phyloP scores from a whole-genome alignment of 2,888 invertebrate species.

The Ferdinandea cuprea region DNA sequence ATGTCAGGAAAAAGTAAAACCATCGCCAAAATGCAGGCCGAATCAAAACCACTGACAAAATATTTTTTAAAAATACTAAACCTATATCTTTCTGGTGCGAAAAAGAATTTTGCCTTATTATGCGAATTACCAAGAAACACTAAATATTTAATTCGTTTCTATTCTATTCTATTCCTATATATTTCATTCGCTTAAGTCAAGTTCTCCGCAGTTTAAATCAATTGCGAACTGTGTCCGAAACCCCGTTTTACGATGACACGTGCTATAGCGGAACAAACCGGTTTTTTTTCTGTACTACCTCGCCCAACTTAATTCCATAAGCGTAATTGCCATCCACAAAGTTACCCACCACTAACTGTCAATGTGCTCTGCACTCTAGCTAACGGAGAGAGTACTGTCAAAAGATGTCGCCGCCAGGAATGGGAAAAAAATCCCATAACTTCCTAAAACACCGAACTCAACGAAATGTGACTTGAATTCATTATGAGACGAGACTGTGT shows the following conservation, averaged over 20 bases:
- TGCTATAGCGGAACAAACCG: conserved; percentile 49
- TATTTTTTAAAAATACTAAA: no score
- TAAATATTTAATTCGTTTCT: no score
- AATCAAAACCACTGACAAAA: no score
- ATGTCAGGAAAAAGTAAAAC: no score
- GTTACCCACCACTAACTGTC: conserved; percentile 71
- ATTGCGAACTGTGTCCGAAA: conserved; percentile 35
- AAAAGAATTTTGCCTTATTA: no score
- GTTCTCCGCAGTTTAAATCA: conserved; percentile 55
- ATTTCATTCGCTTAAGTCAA: background rate
- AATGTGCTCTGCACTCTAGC: conserved; percentile 41
- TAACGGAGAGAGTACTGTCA: conserved; percentile 39
- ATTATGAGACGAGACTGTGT: conserved; percentile 66
- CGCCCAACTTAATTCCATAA: conserved; percentile 74
- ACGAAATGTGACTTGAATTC: conserved; percentile 74
- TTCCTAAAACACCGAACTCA: conserved; percentile 75
- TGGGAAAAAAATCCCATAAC: conserved; percentile 71
- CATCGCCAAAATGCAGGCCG: no score
- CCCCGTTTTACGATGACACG: conserved; percentile 26
- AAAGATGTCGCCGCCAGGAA: conserved; percentile 54
- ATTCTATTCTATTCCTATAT: background rate
- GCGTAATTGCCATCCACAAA: conserved; percentile 72
- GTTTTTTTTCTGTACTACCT: conserved; percentile 31
- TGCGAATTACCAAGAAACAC: no score
- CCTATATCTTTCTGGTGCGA: no score